phyloP scores from a whole-genome alignment of 2,113 vertebrate genomes.

The Vulpes vulpes region DNA sequence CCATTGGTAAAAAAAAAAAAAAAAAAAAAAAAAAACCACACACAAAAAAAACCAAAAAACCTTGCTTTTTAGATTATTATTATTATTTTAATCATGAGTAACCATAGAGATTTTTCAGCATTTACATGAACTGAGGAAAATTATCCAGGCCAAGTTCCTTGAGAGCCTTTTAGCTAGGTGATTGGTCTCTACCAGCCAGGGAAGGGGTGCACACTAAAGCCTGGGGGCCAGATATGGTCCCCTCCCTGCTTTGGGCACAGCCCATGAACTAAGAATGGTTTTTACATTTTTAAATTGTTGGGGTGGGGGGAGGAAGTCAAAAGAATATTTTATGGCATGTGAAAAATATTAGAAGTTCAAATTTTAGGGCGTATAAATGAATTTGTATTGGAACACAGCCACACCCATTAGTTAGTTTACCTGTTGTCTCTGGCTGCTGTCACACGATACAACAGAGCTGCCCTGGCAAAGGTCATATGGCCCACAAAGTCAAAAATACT shows the following conservation, averaged over 20 bases:
- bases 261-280: background rate
- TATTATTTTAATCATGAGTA: background rate
- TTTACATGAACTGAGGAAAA: background rate
- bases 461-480: background rate
- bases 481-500: background rate
- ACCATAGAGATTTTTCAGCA: conserved; percentile 9
- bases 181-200: background rate
- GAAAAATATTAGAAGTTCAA: background rate
- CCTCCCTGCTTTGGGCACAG: background rate
- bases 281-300: conserved; percentile 8
- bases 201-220: background rate
- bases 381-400: background rate
- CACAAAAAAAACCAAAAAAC: too few species aligned
- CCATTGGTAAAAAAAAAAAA: background rate
- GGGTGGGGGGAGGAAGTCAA: background rate
- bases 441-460: background rate
- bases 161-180: background rate
- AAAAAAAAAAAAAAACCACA: background rate
- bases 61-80: background rate
- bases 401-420: background rate
- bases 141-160: background rate
- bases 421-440: background rate
- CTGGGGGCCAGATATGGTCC: background rate
- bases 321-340: background rate
- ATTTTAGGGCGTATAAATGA: conserved; percentile 4